phyloP scores from a whole-genome alignment of 2,113 vertebrate species.

The Spheniscus mendiculus region DNA sequence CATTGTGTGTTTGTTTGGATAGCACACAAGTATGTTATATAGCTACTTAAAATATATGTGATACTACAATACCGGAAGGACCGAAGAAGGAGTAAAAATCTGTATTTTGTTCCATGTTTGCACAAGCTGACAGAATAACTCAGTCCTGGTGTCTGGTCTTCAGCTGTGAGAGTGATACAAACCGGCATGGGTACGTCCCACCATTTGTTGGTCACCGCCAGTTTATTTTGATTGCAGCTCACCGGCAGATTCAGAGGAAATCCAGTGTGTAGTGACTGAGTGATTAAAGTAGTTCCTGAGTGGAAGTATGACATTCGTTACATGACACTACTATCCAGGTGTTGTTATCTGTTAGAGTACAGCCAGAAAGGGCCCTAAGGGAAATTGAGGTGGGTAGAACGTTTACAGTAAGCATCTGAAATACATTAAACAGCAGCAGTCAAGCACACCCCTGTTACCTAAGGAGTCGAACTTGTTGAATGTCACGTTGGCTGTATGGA shows the following conservation, averaged over 20 bases:
- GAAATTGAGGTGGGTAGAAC: constrained; percentile 10
- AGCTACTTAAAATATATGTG: background rate
- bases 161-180: background rate
- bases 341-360: background rate
- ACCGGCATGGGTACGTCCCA: fast-evolving
- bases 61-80: background rate
- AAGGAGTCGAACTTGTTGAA: constrained; percentile 59
- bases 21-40: background rate
- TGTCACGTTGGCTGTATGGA: constrained; percentile 71
- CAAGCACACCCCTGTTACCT: constrained; percentile 11
- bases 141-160: background rate
- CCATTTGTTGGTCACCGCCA: background rate
- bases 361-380: constrained; percentile 39
- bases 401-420: constrained; percentile 17
- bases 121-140: background rate
- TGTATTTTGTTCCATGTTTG: background rate
- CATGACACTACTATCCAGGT: background rate
- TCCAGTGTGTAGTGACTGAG: background rate
- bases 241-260: background rate
- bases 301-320: background rate
- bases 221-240: background rate
- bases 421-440: constrained; percentile 34
- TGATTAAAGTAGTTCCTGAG: background rate
- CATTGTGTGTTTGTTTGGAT: background rate
- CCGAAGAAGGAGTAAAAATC: background rate